Base-by-base conservation (phyloP, 2,797 vertebrate species). In the Podargus strigoides region DNA sequence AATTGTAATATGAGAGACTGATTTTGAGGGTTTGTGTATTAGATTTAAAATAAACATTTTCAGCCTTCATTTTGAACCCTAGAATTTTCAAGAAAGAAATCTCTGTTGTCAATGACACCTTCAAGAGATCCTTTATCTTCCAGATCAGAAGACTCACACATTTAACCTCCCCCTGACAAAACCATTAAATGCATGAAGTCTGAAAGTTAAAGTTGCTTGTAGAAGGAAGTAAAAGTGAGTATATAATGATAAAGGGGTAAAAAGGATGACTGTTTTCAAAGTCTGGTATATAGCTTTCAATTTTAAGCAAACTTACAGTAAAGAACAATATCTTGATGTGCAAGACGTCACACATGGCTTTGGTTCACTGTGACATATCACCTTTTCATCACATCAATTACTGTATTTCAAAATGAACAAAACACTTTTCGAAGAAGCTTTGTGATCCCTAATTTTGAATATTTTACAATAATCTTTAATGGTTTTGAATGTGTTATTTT, bases 21-120 rank as follows among this genome's bases (percentile, higher is more conserved):
- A 62, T 78, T 59, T 59, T 52, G 37, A 68, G 14, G 4, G 34
- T 68, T n/a, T 47, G 4, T 47, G 2, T 14, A 12, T 50, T 53
- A 37, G 14, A 63, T 32, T 53, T 68, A 49, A 90, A 72, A 32
- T 12, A 53, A 74, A 39, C 0, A 15, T 64, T 67, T 75, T 64
- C n/a, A 90, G 6, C 4, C 14, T 79, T 60, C 6, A 44, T 68
- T 79, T 87, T 27, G 75, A 93, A 50, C 3, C 24, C 8, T 37
- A 53, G 9, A 55, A 42, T 73, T 80, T 88, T 72, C 23, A 72
- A 30, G 6, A 49, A 84, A 85, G 12, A 80, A 68, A 47, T 22
- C 6, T 2, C 8, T 82, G 12, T 9, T 68, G 14, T 0, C 0
- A 47, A 5, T 46, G 80, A 36, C 6, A 55, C 14, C 17, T 53